Evolutionary conservation across 1,140 invertebrate genomes (phyloP).

Genomic region (Maniola jurtina): DNA sequence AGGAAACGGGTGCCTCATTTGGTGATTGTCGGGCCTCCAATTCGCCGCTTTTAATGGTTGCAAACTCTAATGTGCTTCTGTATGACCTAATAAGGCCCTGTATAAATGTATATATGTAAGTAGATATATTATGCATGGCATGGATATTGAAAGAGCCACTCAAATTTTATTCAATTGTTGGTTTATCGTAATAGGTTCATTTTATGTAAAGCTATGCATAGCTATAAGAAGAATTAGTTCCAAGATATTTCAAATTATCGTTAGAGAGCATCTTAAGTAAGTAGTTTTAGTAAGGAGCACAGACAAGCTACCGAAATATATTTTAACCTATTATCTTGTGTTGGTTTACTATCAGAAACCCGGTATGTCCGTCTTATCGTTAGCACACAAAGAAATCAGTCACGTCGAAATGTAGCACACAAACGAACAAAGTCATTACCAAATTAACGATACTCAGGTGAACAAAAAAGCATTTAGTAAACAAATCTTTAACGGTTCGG

Average conservation of each 20-base stretch:
- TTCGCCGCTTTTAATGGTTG: too few species aligned
- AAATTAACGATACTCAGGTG: slow-evolving; percentile 74
- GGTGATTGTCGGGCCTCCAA: too few species aligned
- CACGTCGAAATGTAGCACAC: slow-evolving; percentile 62
- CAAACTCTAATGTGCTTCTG: too few species aligned
- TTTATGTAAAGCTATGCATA: not conserved
- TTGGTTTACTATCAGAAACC: slow-evolving; percentile 62
- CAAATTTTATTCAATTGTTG: not conserved
- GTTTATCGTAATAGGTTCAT: not conserved
- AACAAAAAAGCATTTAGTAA: slow-evolving; percentile 75
- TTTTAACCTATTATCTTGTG: slow-evolving; percentile 64
- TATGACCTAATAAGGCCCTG: too few species aligned
- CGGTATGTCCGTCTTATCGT: slow-evolving; percentile 71
- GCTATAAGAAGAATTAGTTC: not conserved
- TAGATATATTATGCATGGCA: too few species aligned
- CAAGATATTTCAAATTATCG: slow-evolving; percentile 22
- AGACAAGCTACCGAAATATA: slow-evolving; percentile 70
- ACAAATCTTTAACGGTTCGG: slow-evolving; percentile 64
- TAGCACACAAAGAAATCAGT: slow-evolving; percentile 57
- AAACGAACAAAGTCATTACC: slow-evolving; percentile 70
- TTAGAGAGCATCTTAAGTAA: slow-evolving; percentile 30
- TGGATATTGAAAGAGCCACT: not conserved
- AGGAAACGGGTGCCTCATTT: too few species aligned
- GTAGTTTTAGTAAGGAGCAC: slow-evolving; percentile 49
- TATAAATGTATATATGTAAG: too few species aligned